Evolutionary conservation across 2,888 invertebrate genomes (phyloP), one percentile per base, ranked within the genome.

Genomic region (Scotopteryx bipunctaria): DNA sequence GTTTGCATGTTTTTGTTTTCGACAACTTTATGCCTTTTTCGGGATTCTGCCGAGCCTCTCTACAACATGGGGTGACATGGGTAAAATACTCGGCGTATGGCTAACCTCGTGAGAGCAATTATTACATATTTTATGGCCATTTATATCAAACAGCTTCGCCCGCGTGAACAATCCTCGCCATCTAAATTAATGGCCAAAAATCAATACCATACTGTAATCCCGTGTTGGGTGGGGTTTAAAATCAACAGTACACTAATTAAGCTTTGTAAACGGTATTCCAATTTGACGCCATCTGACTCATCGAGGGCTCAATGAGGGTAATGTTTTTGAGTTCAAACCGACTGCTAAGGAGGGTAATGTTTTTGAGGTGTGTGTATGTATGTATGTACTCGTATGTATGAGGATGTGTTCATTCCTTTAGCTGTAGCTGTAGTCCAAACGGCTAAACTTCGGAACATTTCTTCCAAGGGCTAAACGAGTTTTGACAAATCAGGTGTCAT

Each of bases 181-280:
- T 51, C 41, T 32, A 47, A 58, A 53, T 53, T 49, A 50, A 53
- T 52, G 35, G 41, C 3, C 36, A 42, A 52, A 57, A 49, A 57
- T 51, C 50, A 25, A 54, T 44, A 50, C 33, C 27, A 25, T 40
- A 19, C 27, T 9, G 16, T 31, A 52, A 55, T 57, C 16, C 31
- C 17, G 36, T 25, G 35, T 23, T 36, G 35, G 43, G 45, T 19
- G 42, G 40, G 32, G 46, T 29, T 29, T 9, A 44, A 44, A 63
- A 55, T 51, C 52, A 62, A 60, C 60, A 61, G 56, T 35, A 56
- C 42, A 54, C 51, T 66, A 65, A 66, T 67, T 64, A 63, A 46
- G 55, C 56, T 63, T 57, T 60, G 64, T 59, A 66, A 64, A 68
- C 59, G 53, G 45, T 56, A 59, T 65, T 66, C 58, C 63, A 61